Evolutionary conservation across 2,797 vertebrate species (phyloP), one percentile per base, ranked within the genome.

Genomic region (Gallinago solitaria): DNA sequence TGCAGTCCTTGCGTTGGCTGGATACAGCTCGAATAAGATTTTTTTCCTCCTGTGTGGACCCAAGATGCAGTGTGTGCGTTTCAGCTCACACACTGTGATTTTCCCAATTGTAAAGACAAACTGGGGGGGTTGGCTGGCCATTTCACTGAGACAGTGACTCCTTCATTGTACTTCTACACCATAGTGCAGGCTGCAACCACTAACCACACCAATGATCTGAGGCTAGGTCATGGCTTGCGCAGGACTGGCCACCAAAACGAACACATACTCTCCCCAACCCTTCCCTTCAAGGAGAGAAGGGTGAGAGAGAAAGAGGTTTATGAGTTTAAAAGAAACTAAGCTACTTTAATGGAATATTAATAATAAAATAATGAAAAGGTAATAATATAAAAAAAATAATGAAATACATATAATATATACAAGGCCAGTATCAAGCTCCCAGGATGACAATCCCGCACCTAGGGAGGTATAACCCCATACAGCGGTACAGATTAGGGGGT

Each of bases 191-290:
- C 76, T 83, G 14, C 51, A 64, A 71, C 48, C 65, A 9, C 80
- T 78, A 86, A 86, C 65, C 73, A 75, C 94, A 90, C 11, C 45
- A 48, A 24, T 35, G 48, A 81, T 13, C 37, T 83, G 69, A 95
- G 74, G 50, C 50, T 61, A 68, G 23, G 39, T 43, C 14, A 5
- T 32, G 39, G 39, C 43, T 43, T 64, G 39, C 9, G 19, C 28
- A 14, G 10, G 39, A 64, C 61, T 32, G 61, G 28, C 19, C 20
- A 64, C 20, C 32, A 20, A 64, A 64, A 43, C 1, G 1, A 32
- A 21, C 28, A 64, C 39, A 64, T 9, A 30, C 19, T 64, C 61
- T 32, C 19, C 28, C 27, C 37, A 41, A 5, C 6, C 27, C 28
- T 12, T 39, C 18, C 37, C 20, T 64, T 64, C 39, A 43, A 28